phyloP scores from a whole-genome alignment of 2,113 vertebrate species.

The Lanius collurio region DNA sequence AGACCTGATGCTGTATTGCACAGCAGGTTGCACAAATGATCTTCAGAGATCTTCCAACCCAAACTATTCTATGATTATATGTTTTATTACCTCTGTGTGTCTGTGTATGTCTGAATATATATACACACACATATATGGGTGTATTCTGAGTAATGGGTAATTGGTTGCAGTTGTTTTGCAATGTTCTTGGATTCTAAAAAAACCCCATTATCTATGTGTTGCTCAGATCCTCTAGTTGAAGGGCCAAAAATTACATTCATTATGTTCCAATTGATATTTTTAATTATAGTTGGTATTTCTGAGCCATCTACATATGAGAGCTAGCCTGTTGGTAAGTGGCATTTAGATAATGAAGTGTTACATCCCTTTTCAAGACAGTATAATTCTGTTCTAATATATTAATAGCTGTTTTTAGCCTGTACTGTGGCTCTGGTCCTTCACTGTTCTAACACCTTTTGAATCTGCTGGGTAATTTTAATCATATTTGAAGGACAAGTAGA shows the following conservation, averaged over 20 bases:
- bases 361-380: background rate
- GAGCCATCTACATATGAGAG: conserved; percentile 7
- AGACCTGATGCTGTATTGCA: background rate
- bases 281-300: conserved; percentile 52
- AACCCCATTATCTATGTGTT: background rate
- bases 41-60: background rate
- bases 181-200: background rate
- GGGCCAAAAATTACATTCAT: conserved; percentile 1
- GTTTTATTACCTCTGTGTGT: background rate
- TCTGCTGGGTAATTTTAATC: background rate
- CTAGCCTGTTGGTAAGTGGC: conserved; percentile 36
- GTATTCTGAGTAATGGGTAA: background rate
- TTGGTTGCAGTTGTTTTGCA: background rate
- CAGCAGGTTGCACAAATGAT: background rate
- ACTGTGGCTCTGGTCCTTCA: background rate
- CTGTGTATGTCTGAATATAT: background rate
- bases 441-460: background rate
- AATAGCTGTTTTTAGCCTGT: background rate
- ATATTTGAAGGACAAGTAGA: background rate
- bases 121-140: rapidly evolving
- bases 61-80: background rate
- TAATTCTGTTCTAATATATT: conserved; percentile 28
- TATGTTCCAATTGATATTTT: conserved; percentile 34
- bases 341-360: conserved; percentile 50
- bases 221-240: background rate